Conservation (phyloP, 2,797 vertebrate species). For the Parauchenoglanis punctatus region DNA sequence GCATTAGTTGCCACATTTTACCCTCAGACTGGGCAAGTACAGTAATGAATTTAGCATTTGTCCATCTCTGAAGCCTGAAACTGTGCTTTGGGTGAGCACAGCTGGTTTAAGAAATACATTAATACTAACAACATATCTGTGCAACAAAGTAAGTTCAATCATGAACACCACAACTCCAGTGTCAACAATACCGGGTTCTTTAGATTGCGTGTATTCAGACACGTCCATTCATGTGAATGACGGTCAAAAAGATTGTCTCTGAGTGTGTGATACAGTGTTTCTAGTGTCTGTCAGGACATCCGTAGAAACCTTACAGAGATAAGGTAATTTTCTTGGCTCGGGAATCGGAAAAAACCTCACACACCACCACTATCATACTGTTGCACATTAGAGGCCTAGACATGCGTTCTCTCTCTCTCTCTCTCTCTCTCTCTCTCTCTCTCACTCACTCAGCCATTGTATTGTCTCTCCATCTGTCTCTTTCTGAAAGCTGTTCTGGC, state of each 20-base stretch:
- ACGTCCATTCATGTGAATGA: neutral
- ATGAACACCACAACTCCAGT: neutral
- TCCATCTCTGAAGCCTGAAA: neutral
- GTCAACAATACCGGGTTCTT: neutral
- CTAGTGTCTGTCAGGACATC: neutral
- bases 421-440: neutral
- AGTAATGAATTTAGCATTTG: neutral
- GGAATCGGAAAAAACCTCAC: constrained; percentile 48
- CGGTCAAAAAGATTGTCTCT: neutral
- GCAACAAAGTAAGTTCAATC: no score
- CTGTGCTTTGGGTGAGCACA: neutral
- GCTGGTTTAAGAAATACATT: neutral
- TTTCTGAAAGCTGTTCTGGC: constrained; percentile 40
- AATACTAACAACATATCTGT: neutral
- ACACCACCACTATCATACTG: constrained; percentile 22
- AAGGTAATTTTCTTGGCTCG: constrained; percentile 45
- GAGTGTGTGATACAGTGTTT: neutral
- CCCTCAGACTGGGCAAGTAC: neutral
- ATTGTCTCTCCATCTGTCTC: constrained; percentile 12
- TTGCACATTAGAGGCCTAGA: constrained; percentile 23
- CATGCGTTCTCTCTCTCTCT: constrained; percentile 3
- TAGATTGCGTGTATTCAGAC: neutral
- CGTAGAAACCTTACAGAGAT: constrained; percentile 33
- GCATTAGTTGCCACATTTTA: no score
- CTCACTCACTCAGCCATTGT: constrained; percentile 1